Evolutionary conservation across 35 echinoderm and acorn worm species (phyloP), one percentile per base, ranked within the genome.

Genomic region (Nesometra sesokonis): DNA sequence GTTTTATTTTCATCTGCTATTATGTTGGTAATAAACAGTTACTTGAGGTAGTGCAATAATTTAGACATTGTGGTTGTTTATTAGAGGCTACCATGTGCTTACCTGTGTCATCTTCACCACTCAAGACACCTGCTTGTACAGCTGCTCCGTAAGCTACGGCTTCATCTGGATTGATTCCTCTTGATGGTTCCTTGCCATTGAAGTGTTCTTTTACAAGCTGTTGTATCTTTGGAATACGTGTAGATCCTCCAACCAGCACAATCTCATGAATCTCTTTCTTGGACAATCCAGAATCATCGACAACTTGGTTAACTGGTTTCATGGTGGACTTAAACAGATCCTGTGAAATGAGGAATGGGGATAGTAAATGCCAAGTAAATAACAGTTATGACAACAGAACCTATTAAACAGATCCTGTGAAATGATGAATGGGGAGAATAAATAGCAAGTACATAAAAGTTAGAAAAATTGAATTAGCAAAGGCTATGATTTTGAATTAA

Each of bases 161-260:
- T 77, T 97, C 94, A 46, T 97, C 94, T 34, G 94, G 94, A 86
- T 97, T 97, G 86, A 97, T 97, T 77, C 94, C 91, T 27, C 94
- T 86, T 77, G 91, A 93, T 17, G 91, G 91, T 77, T 93, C 91
- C 83, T 97, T 97, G 21, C 86, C 83, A 34, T 91, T 82, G 32
- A 97, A 97, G 57, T 82, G 83, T 27, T 93, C 80, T 40, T 97
- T 97, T 17, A 97, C 94, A 0, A 97, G 83, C 32, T 91, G 79
- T 52, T 93, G 91, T 17, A 97, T 80, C 79, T 93, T 93, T 5
- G 94, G 94, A 46, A 97, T 97, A 89, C 94, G 94, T 15, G 94
- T 97, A 0, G 94, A 97, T 37, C 94, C 94, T 80, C 94, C 94
- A 31, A 97, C 94, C 3, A 97, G 89, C 11, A 97, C 91, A 80